Conservation (phyloP, 2,113 vertebrate genomes). For the Mesoclemmys tuberculata region DNA sequence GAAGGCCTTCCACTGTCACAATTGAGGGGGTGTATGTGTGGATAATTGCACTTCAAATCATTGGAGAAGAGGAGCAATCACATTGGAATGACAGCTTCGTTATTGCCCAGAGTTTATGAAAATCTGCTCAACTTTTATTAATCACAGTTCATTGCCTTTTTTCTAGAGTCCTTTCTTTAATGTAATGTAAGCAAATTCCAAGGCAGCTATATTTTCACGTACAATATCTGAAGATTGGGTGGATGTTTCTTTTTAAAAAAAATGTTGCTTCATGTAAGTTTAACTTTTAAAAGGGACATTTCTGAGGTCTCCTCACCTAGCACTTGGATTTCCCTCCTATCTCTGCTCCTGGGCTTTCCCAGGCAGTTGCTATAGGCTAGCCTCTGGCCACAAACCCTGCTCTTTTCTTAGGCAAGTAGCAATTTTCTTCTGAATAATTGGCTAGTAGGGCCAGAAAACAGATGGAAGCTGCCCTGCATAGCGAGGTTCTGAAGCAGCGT, state of each 20-base stretch:
- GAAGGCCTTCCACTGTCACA: not conserved
- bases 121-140: not conserved
- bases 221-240: not conserved
- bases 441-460: not conserved
- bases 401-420: not conserved
- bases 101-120: not conserved
- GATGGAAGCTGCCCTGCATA: not conserved
- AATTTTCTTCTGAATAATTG: not conserved
- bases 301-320: not conserved
- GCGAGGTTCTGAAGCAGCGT: not conserved
- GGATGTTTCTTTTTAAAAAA: not conserved
- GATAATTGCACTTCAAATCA: accelerated
- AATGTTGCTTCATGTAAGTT: not conserved
- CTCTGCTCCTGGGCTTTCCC: not conserved
- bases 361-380: not conserved
- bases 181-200: accelerated
- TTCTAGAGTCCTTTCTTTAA: not conserved
- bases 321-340: not conserved
- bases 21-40: not conserved
- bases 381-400: not conserved
- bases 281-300: not conserved
- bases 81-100: not conserved
- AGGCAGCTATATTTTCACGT: not conserved
- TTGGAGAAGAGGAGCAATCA: not conserved
- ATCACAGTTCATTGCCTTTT: not conserved